These are phyloP conservation scores for Psephotus haematonotus DNA, from an alignment of 2,113 vertebrate species.

Conservation along the genomic window DNA sequence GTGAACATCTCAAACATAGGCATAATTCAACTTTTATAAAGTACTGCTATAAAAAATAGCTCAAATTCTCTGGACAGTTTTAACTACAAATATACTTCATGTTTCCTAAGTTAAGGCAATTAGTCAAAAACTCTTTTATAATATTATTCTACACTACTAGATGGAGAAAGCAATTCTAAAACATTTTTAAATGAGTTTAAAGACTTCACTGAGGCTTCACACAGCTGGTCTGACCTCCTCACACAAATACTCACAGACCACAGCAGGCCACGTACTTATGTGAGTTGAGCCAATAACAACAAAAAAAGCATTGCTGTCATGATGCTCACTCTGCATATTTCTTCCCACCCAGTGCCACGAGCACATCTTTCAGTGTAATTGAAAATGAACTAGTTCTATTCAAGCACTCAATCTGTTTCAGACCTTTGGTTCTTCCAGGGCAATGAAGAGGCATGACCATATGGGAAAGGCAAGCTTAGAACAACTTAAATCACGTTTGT, in stretches of 20 bases:
- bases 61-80: background rate
- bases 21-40: background rate
- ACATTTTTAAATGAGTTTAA: background rate
- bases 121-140: background rate
- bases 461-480: background rate
- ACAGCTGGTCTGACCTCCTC: slow-evolving; percentile 11
- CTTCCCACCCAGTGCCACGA: background rate
- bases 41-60: background rate
- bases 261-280: background rate
- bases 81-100: background rate
- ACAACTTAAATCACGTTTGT: background rate
- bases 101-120: background rate
- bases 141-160: background rate
- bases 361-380: background rate
- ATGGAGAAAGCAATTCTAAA: slow-evolving; percentile 4
- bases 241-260: background rate
- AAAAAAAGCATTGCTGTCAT: background rate
- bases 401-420: background rate
- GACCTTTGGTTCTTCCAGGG: background rate
- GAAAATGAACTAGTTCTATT: background rate
- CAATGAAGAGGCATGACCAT: background rate
- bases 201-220: background rate
- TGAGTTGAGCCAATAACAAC: background rate
- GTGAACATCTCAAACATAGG: background rate
- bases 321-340: background rate